These are phyloP conservation scores for Erebia aethiops DNA, from an alignment of 2,888 invertebrate genomes.

Conservation along the genomic window DNA sequence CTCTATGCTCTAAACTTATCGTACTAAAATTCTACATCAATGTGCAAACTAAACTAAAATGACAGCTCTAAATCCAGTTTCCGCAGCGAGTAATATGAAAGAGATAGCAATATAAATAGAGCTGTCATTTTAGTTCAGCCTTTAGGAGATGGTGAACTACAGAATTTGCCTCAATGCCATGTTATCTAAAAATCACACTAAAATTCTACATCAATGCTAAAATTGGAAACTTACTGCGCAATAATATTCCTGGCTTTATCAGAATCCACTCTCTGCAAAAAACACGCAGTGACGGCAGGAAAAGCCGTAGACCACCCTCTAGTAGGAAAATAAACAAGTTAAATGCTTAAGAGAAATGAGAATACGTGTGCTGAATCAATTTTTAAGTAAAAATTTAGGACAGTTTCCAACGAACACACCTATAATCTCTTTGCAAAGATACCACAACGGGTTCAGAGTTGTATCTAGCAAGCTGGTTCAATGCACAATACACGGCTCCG, in stretches of 20 bases:
- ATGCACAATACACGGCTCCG: conserved; percentile 68
- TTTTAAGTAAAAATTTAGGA: too few relatives aligned
- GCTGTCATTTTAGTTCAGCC: too few relatives aligned
- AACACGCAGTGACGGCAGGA: conserved; percentile 76
- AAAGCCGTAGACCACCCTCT: conserved; percentile 72
- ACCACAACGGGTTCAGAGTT: conserved; percentile 74
- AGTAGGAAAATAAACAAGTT: neutral
- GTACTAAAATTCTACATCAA: too few relatives aligned
- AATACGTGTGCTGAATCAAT: too few relatives aligned
- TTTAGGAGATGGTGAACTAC: too few relatives aligned
- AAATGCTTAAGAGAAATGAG: neutral
- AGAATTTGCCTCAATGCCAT: too few relatives aligned
- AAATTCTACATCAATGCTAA: too few relatives aligned
- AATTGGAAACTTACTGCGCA: conserved; percentile 50
- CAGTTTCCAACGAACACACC: neutral
- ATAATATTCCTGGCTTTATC: conserved; percentile 61
- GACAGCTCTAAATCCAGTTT: too few relatives aligned
- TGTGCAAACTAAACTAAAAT: too few relatives aligned
- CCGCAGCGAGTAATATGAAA: too few relatives aligned
- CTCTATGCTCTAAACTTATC: too few relatives aligned
- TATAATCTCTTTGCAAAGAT: conserved; percentile 70
- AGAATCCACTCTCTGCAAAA: conserved; percentile 60
- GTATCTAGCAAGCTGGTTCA: conserved; percentile 68
- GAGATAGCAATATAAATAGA: too few relatives aligned
- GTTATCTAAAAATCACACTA: neutral